Conservation (phyloP, 2,113 vertebrate species). For the Mionectes macconnelli region DNA sequence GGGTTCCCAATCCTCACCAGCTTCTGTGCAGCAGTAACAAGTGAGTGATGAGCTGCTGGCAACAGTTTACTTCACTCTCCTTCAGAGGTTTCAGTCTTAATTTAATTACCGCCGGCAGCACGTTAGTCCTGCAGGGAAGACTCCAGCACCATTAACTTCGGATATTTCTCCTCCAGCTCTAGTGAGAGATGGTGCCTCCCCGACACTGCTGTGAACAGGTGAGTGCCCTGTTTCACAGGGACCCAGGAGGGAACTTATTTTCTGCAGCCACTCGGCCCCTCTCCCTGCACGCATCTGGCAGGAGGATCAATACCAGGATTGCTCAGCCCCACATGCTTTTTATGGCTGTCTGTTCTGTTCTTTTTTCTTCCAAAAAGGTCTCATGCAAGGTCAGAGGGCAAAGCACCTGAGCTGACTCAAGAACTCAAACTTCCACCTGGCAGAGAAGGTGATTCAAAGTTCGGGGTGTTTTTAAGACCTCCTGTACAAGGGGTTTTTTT, state of each 20-base stretch:
- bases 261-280: rapidly evolving
- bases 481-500: neutral
- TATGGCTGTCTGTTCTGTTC: neutral
- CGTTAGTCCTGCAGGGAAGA: neutral
- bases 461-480: neutral
- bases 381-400: neutral
- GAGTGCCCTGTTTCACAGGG: neutral
- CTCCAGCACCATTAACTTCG: neutral
- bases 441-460: neutral
- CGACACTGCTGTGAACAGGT: rapidly evolving
- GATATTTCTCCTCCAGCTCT: neutral
- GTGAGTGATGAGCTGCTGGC: neutral
- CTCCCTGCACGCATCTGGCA: neutral
- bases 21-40: neutral
- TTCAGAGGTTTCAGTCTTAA: neutral
- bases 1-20: neutral
- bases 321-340: neutral
- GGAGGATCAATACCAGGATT: neutral
- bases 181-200: neutral
- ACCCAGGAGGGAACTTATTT: neutral
- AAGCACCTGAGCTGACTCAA: neutral
- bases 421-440: neutral
- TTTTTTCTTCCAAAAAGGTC: neutral
- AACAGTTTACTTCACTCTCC: neutral
- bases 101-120: neutral